These are phyloP conservation scores for Drosophila fulvimacula DNA, from an alignment of 2,888 invertebrate species.

Conservation along the genomic window DNA sequence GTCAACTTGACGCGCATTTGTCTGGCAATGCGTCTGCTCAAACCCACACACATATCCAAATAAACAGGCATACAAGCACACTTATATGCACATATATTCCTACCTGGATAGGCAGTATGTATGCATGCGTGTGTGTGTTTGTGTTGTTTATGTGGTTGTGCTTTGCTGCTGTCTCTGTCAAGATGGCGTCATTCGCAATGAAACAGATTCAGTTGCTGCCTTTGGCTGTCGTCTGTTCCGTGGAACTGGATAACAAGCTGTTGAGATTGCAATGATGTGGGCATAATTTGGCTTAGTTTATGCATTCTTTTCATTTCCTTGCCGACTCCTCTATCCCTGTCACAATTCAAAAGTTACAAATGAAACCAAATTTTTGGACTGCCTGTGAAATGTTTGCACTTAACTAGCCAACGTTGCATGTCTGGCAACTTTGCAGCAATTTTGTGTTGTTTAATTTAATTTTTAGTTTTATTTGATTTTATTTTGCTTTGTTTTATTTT, in stretches of 20 bases:
- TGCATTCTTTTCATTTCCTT: constrained; percentile 27
- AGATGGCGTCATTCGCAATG: constrained; percentile 72
- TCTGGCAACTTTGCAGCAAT: constrained; percentile 12
- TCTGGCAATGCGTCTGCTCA: constrained; percentile 78
- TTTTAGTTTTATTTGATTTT: not conserved
- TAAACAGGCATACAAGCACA: constrained; percentile 30
- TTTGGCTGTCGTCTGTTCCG: constrained; percentile 33
- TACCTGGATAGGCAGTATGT: constrained; percentile 44
- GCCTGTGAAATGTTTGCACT: constrained; percentile 8
- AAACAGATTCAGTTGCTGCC: constrained; percentile 44
- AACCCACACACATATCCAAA: constrained; percentile 48
- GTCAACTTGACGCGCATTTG: constrained; percentile 81
- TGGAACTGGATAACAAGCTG: constrained; percentile 67
- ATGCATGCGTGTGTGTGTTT: constrained; percentile 34
- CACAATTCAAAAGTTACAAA: constrained; percentile 24
- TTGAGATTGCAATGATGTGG: constrained; percentile 76
- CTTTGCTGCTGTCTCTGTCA: constrained; percentile 60
- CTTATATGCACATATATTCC: constrained; percentile 27
- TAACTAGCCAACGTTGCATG: constrained; percentile 9
- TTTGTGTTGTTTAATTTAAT: constrained; percentile 7
- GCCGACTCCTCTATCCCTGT: constrained; percentile 1
- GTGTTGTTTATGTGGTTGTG: constrained; percentile 46
- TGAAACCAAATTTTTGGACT: constrained; percentile 22
- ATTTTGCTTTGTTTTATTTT: constrained; percentile 9
- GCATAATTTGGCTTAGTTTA: constrained; percentile 74